Base-by-base conservation (phyloP, 1,140 invertebrate species). In the Tetranychus cinnabarinus region DNA sequence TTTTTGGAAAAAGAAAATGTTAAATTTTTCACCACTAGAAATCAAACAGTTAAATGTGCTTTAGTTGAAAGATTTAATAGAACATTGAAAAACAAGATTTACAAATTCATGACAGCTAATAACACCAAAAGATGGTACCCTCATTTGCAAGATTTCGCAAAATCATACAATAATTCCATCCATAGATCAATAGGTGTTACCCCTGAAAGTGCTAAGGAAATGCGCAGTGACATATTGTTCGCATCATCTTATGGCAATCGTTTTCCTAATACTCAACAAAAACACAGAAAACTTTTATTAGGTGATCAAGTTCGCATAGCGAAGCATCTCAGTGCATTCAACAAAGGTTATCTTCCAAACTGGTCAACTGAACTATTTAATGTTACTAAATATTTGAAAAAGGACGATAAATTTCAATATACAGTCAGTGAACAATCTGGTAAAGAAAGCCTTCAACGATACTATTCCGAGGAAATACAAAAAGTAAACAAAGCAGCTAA, bases 21-120 rank as follows among this genome's bases (percentile, higher is more conserved):
- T 47, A 70, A 74, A 64, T 67, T 74, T 62, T 76, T 73, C 65
- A 72, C 66, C 1, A 74, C 72, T 33, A 72, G 68, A 67, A 70
- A 66, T 59, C 65, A 65, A 47, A 50, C 15, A 1, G 69, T 70
- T 47, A 78, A 77, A 69, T 73, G 72, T 23, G 68, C 69, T 23
- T 69, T 74, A 55, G 69, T 71, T 52, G 75, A 76, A 68, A 56
- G 75, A 60, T 73, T 75, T 58, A 74, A 74, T 67, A 63, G 71
- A 64, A 76, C 72, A 33, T 61, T 77, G 55, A 76, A 75, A 70
- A 64, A 60, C 31, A 71, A 69, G 66, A 69, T 76, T 64, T 77
- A 67, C 64, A 69, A 68, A 60, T 73, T 65, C 52, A 75, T 77
- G 64, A 72, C 69, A 65, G 61, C 69, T 58, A 64, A 68, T 23